Evolutionary conservation across 2,797 vertebrate species (phyloP), one percentile per base, ranked within the genome.

Genomic region (Nyctibius grandis): DNA sequence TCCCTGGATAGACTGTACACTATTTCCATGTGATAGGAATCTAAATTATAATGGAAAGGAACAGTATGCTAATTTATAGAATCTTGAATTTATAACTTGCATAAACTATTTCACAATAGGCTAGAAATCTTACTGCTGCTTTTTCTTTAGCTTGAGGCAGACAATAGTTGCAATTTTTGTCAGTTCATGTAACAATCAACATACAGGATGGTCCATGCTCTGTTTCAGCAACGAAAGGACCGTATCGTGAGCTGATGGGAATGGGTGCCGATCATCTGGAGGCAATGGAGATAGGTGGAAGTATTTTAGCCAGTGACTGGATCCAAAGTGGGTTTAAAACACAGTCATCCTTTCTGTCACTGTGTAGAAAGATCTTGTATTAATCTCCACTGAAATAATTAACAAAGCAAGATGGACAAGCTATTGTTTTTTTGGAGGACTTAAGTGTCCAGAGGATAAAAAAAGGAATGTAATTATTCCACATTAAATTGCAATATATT

Each of bases 401-500:
- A 95, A 40, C 61, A 67, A 60, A 75, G 33, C 48, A 72, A 57
- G 59, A 61, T 9, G 40, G 67, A 90, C 80, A 86, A 74, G 80
- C 54, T 19, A 22, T 53, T 48, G 84, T 64, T 88, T 74, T 85
- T 65, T 50, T 18, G 53, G 53, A 45, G 75, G 34, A 56, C 73
- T 74, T 56, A 57, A 15, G 13, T 63, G 21, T 65, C 76, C 65
- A 45, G 89, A 63, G 54, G 73, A 59, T 76, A 91, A 80, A 68
- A 48, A 80, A 38, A n/a, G 40, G 63, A 18, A 73, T 59, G 85
- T 15, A 65, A 93, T 97, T 70, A 86, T 86, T 78, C 38, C 53
- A 28, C 76, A 70, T 95, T 84, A 94, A 95, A 90, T 63, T 54
- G 54, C 76, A 73, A 78, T 93, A 45, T 57, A 80, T 78, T 81